Percentiles rank a stretch among this genome's conserved stretches.
Conservation (phyloP, 2,113 vertebrate genomes). For the Chloropsis cyanopogon region DNA sequence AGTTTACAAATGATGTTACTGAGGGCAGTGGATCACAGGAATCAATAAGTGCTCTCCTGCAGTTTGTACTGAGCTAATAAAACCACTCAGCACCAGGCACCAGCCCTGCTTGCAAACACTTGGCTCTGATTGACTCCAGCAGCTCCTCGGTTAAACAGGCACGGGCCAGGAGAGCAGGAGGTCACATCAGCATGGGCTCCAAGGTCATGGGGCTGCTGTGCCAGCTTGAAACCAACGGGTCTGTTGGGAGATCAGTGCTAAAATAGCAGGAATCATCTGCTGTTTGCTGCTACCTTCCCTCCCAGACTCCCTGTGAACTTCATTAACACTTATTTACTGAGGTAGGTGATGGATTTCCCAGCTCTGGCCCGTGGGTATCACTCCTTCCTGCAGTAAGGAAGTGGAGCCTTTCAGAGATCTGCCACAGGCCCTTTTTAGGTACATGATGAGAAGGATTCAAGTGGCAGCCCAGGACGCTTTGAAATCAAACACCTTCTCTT, state of each 20-base stretch:
- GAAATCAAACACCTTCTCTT: slow-evolving; percentile 43
- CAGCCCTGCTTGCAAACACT: neutral
- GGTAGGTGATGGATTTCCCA: neutral
- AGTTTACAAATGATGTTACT: slow-evolving; percentile 49
- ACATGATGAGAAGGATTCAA: slow-evolving; percentile 26
- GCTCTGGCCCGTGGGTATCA: neutral
- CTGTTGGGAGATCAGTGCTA: neutral
- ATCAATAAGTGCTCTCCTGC: slow-evolving; percentile 39
- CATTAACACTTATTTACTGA: neutral
- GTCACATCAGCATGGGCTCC: neutral
- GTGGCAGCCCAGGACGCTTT: slow-evolving; percentile 25
- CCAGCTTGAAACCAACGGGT: neutral
- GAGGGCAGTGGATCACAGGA: slow-evolving; percentile 19
- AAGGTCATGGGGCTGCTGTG: neutral
- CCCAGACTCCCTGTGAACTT: neutral
- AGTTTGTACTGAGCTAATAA: slow-evolving; percentile 43
- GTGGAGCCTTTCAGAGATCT: neutral
- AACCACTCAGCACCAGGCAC: neutral
- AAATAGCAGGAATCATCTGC: neutral
- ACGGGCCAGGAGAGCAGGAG: neutral
- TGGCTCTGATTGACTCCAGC: neutral
- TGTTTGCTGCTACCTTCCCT: neutral
- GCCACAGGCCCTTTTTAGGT: neutral
- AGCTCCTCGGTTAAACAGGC: neutral
- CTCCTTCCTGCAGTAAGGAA: neutral